These are phyloP conservation scores for Manduca sexta DNA, from an alignment of 1,140 invertebrate genomes.

Conservation along the genomic window DNA sequence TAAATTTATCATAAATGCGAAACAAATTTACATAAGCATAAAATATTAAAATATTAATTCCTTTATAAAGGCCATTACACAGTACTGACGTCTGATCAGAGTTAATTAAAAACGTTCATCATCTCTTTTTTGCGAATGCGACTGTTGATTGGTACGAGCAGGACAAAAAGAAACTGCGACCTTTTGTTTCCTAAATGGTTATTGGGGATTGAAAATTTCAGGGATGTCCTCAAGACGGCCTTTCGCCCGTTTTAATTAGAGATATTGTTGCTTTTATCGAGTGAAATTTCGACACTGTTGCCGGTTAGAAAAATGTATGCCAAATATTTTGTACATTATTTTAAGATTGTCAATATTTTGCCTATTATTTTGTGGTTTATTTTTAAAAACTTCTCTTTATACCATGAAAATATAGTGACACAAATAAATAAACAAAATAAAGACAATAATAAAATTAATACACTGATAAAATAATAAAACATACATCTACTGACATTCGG, in stretches of 20 bases:
- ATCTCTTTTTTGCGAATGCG: constrained; percentile 4
- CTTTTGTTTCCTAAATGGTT: constrained; percentile 26
- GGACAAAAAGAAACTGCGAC: constrained; percentile 14
- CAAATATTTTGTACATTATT: too few species aligned
- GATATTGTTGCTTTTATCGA: constrained; percentile 14
- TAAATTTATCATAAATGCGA: too few species aligned
- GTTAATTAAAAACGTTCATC: constrained; percentile 24
- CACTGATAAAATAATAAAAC: too few species aligned
- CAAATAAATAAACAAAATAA: too few species aligned
- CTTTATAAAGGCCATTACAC: constrained; percentile 20
- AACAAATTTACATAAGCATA: too few species aligned
- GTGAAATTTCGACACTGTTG: constrained; percentile 12
- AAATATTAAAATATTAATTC: constrained; percentile 2
- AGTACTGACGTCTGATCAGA: constrained; percentile 13
- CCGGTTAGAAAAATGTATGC: constrained; percentile 1
- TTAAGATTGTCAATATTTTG: too few species aligned
- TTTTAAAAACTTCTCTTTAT: too few species aligned
- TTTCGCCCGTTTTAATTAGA: constrained; percentile 18
- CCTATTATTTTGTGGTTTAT: too few species aligned
- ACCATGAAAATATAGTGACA: too few species aligned
- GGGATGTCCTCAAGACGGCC: constrained; percentile 12
- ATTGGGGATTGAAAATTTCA: constrained; percentile 24
- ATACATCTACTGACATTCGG: too few species aligned
- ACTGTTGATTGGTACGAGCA: constrained; percentile 6
- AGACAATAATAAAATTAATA: too few species aligned